Conservation (phyloP, 37 sponge, comb jelly and placozoan species). For the Axinella damicornis region DNA sequence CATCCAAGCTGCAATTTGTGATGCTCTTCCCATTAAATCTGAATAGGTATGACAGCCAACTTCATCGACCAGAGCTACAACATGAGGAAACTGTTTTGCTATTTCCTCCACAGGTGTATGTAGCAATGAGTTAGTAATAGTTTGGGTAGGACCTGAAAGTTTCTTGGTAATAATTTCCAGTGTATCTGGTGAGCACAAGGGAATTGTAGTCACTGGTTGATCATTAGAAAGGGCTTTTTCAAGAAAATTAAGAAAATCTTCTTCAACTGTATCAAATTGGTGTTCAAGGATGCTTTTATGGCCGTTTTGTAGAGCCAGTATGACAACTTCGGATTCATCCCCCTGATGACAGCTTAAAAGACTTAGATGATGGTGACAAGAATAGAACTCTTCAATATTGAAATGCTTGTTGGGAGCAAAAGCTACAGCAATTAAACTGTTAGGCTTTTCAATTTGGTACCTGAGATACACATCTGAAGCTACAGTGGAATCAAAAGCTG, state of each 20-base stretch:
- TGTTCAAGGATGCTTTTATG: background rate
- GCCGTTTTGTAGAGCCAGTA: no score
- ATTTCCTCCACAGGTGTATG: background rate
- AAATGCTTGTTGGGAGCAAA: no score
- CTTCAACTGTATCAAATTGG: background rate
- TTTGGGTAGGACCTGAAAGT: background rate
- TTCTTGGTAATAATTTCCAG: background rate
- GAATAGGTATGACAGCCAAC: background rate
- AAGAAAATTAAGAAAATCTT: background rate
- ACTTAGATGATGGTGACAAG: no score
- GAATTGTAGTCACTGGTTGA: background rate
- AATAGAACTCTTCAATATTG: no score
- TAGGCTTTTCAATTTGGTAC: background rate
- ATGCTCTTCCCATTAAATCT: background rate
- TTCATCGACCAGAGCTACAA: constrained; percentile 11
- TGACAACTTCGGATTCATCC: no score
- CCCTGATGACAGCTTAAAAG: no score
- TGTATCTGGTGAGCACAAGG: background rate
- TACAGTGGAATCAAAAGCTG: no score
- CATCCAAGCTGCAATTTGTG: background rate
- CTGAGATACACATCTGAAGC: background rate
- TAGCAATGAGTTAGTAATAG: background rate
- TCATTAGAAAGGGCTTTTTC: background rate
- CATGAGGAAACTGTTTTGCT: background rate
- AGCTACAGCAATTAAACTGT: background rate